Evolutionary conservation across 1,140 invertebrate species (phyloP).

Genomic region (Calephelis virginiensis): DNA sequence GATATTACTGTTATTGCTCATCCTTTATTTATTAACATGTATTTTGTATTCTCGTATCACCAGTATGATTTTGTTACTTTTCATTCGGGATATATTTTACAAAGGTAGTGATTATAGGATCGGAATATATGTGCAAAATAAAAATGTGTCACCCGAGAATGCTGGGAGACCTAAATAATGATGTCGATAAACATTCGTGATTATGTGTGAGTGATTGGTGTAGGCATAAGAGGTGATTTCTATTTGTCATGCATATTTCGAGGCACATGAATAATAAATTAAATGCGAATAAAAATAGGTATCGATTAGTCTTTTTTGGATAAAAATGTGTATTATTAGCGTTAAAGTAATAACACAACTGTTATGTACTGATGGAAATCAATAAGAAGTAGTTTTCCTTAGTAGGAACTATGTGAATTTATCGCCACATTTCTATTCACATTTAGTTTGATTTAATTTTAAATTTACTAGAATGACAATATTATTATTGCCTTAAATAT

Average conservation of each 20-base stretch:
- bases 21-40: too few species aligned
- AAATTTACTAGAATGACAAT: background rate
- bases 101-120: too few species aligned
- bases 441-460: background rate
- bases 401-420: background rate
- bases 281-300: background rate
- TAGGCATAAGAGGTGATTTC: constrained; percentile 64
- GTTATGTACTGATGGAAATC: too few species aligned
- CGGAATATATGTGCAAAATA: constrained; percentile 33
- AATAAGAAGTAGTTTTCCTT: too few species aligned
- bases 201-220: constrained; percentile 54
- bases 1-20: too few species aligned
- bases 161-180: constrained; percentile 69
- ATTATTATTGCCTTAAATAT: background rate
- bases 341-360: background rate
- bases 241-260: constrained; percentile 56
- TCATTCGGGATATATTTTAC: too few species aligned
- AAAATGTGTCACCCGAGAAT: constrained; percentile 64
- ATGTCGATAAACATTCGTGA: constrained; percentile 56
- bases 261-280: background rate
- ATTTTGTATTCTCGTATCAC: too few species aligned
- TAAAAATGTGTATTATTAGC: too few species aligned
- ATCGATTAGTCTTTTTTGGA: too few species aligned
- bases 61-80: too few species aligned
- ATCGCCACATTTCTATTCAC: background rate